These are phyloP conservation scores for Chymomyza fuscimana DNA, from an alignment of 2,888 invertebrate genomes.

Conservation along the genomic window DNA sequence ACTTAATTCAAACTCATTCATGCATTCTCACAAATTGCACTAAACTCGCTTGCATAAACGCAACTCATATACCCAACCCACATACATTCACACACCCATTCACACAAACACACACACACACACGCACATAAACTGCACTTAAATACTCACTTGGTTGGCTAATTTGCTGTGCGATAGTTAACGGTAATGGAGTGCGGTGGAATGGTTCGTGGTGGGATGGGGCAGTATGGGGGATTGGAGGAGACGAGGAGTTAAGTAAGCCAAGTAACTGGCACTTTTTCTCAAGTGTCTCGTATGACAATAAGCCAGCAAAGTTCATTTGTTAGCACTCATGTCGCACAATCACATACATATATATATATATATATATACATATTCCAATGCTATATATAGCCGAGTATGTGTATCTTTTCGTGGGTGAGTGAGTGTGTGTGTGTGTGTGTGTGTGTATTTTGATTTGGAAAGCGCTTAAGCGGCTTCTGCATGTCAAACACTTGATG, in stretches of 20 bases:
- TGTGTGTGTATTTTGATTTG: slow-evolving; percentile 19
- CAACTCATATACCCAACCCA: not conserved
- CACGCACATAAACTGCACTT: not conserved
- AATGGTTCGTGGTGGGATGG: not conserved
- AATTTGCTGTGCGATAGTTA: not conserved
- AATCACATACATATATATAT: slow-evolving; percentile 17
- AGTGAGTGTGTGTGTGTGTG: not conserved
- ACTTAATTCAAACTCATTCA: too few species aligned
- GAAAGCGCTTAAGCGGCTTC: slow-evolving; percentile 74
- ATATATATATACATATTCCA: not conserved
- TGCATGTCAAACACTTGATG: slow-evolving; percentile 67
- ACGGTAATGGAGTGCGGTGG: not conserved
- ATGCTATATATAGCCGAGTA: not conserved
- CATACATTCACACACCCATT: not conserved
- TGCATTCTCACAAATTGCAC: not conserved
- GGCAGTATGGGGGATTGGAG: not conserved
- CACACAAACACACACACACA: not conserved
- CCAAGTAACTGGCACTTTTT: slow-evolving; percentile 44
- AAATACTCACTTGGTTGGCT: not conserved
- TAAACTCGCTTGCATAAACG: not conserved
- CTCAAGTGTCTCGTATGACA: slow-evolving; percentile 76
- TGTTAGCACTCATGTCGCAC: slow-evolving; percentile 35
- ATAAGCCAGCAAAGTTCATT: slow-evolving; percentile 39
- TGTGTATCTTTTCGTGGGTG: not conserved
- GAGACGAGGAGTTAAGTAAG: slow-evolving; percentile 14